Conservation (phyloP, 2,797 vertebrate genomes). For the Brachyalestes nurse region DNA sequence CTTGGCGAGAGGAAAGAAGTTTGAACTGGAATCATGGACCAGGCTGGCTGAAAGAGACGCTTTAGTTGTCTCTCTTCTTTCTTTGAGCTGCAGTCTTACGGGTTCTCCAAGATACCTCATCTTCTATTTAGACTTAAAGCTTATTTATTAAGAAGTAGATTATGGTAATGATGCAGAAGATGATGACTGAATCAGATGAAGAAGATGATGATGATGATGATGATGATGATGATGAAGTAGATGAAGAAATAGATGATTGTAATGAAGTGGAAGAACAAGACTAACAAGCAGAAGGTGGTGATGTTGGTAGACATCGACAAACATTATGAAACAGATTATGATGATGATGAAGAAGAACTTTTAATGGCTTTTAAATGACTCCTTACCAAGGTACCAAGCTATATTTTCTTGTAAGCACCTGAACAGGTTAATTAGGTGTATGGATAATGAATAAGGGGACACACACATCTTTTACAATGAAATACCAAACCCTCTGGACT, state of each 20-base stretch:
- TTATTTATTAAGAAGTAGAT: not conserved
- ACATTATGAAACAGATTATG: not conserved
- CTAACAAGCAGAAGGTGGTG: not conserved
- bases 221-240: not conserved
- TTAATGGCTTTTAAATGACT: no score
- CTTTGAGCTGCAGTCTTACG: slow-evolving; percentile 23
- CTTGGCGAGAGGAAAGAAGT: slow-evolving; percentile 56
- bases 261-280: not conserved
- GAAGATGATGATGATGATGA: not conserved
- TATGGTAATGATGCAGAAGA: not conserved
- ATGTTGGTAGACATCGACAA: not conserved
- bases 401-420: slow-evolving; percentile 10
- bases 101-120: slow-evolving; percentile 16
- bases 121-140: not conserved
- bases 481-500: not conserved
- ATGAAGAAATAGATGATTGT: not conserved
- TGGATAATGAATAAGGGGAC: not conserved
- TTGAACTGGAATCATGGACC: slow-evolving; percentile 56
- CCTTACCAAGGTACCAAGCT: no score
- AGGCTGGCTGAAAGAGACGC: slow-evolving; percentile 49
- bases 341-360: not conserved
- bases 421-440: not conserved
- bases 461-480: slow-evolving; percentile 2
- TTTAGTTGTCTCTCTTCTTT: slow-evolving; percentile 55
- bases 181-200: not conserved